Conservation (phyloP, 2,797 vertebrate species). For the Pterois miles region DNA sequence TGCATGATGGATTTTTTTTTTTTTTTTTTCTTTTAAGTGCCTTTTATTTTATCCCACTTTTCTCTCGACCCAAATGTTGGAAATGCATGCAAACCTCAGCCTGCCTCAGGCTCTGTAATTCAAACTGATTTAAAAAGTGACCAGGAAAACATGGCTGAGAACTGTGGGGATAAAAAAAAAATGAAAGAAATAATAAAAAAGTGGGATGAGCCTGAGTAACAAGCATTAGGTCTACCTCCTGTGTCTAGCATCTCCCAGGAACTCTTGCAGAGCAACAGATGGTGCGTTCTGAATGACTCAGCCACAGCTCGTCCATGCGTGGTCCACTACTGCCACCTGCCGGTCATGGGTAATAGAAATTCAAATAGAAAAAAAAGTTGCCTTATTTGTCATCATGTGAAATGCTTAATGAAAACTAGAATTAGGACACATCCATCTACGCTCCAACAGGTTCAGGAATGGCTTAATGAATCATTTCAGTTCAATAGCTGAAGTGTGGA, state of each 20-base stretch:
- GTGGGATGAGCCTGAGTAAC: conserved; percentile 42
- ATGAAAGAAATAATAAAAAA: conserved; percentile 51
- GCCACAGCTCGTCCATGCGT: conserved; percentile 8
- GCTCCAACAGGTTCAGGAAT: not conserved
- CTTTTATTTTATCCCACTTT: conserved; percentile 32
- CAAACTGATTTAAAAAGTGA: conserved; percentile 41
- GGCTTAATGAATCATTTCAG: conserved; percentile 34
- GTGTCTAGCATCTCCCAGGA: conserved; percentile 65
- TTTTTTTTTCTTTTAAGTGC: conserved; percentile 1
- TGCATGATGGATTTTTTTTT: not conserved
- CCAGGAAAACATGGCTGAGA: conserved; percentile 22
- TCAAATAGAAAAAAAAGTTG: not conserved
- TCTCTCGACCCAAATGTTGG: conserved; percentile 17
- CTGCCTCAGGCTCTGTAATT: conserved; percentile 15
- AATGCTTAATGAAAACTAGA: not conserved
- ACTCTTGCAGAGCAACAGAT: conserved; percentile 76
- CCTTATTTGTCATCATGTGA: not conserved
- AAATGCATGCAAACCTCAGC: conserved; percentile 20
- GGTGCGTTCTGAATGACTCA: conserved; percentile 73
- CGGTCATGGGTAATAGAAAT: conserved; percentile 12
- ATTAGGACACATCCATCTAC: not conserved
- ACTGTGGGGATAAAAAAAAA: conserved; percentile 42
- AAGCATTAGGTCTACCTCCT: conserved; percentile 67
- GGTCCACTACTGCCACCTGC: conserved; percentile 79
- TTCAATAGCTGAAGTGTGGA: conserved; percentile 5